Percentiles rank a stretch among this genome's conserved stretches.
Evolutionary conservation across 1,140 invertebrate species (phyloP).

Genomic region (Popillia japonica): DNA sequence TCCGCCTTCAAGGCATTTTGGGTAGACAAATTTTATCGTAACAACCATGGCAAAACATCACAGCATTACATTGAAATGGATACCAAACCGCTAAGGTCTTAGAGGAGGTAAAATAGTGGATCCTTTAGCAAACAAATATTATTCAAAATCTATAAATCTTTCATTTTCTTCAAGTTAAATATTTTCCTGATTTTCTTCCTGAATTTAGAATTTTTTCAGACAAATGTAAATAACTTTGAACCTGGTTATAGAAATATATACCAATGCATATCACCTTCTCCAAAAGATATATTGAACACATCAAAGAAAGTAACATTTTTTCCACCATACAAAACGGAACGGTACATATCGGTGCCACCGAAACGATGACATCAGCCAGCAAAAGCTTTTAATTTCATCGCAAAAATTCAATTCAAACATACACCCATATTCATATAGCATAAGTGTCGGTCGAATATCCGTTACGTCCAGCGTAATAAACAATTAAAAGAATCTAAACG

Average conservation of each 20-base stretch:
- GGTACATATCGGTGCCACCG: background rate
- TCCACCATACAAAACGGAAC: background rate
- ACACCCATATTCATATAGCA: background rate
- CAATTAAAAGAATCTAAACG: background rate
- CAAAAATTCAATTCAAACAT: constrained; percentile 24
- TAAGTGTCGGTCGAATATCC: background rate
- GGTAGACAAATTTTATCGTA: no score
- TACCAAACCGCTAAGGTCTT: no score
- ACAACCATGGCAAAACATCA: no score
- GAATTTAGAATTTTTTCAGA: no score
- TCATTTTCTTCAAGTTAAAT: no score
- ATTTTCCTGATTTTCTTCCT: no score
- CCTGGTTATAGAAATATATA: background rate
- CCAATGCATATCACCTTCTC: background rate
- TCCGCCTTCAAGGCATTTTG: no score
- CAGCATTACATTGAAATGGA: no score
- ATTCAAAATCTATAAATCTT: no score
- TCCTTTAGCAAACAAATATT: no score
- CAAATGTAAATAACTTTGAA: no score
- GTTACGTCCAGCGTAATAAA: background rate
- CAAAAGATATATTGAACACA: background rate
- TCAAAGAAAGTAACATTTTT: constrained; percentile 18
- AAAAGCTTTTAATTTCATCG: constrained; percentile 31
- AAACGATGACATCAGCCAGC: background rate
- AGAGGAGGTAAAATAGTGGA: no score